Conservation (phyloP, 2,888 invertebrate genomes). For the Ennomos erosarius region DNA sequence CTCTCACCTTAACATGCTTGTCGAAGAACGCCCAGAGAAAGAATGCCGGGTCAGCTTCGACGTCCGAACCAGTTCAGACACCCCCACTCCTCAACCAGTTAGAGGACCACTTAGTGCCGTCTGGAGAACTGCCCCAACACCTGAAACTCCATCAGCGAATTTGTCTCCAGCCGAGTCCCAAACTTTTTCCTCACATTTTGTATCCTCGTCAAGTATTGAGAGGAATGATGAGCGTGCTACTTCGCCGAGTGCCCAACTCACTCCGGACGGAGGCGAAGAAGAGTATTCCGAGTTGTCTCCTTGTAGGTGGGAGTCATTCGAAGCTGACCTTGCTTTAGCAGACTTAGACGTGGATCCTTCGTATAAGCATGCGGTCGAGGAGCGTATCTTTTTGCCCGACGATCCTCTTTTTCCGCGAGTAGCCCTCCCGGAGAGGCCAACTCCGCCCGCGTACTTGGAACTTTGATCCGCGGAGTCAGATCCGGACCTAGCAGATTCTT, state of each 20-base stretch:
- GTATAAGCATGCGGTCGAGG: slow-evolving; percentile 87
- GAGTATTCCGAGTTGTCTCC: slow-evolving; percentile 76
- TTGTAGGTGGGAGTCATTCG: slow-evolving; percentile 87
- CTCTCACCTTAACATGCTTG: slow-evolving; percentile 79
- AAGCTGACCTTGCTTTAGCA: slow-evolving; percentile 86
- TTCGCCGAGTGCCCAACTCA: slow-evolving; percentile 86
- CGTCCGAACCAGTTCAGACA: slow-evolving; percentile 68
- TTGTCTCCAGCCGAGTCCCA: slow-evolving; percentile 85
- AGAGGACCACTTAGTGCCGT: slow-evolving; percentile 76
- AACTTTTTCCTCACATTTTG: slow-evolving; percentile 87
- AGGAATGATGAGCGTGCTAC: slow-evolving; percentile 73
- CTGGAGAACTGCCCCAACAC: slow-evolving; percentile 83
- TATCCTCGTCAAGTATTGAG: slow-evolving; percentile 81
- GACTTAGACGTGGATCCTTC: slow-evolving; percentile 87
- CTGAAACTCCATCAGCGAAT: slow-evolving; percentile 89
- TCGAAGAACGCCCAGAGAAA: slow-evolving; percentile 77
- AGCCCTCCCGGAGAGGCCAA: slow-evolving; percentile 83
- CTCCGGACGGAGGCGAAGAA: slow-evolving; percentile 81
- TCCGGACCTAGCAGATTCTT: slow-evolving; percentile 71
- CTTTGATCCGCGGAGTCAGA: slow-evolving; percentile 82
- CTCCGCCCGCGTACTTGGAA: slow-evolving; percentile 83
- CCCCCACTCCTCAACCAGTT: slow-evolving; percentile 67
- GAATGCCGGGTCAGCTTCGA: slow-evolving; percentile 80
- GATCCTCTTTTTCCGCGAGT: slow-evolving; percentile 83
- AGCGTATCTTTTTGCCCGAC: slow-evolving; percentile 85